Conservation (phyloP, 1,140 invertebrate genomes). For the Marisa cornuarietis region DNA sequence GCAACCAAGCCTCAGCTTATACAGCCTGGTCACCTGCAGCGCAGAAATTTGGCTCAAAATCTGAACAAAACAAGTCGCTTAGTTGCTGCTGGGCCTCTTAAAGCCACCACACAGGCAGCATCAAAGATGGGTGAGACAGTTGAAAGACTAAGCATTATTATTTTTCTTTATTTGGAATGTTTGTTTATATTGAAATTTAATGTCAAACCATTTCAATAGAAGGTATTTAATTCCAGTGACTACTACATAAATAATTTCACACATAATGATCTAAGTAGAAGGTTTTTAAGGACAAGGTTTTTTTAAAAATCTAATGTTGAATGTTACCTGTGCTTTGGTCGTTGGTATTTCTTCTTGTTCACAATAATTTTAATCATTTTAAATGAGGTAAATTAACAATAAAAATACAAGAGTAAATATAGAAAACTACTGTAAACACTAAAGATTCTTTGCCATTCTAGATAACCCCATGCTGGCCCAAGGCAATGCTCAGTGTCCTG, state of each 20-base stretch:
- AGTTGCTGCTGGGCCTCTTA: slow-evolving; percentile 13
- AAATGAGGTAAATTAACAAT: no score
- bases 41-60: background rate
- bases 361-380: no score
- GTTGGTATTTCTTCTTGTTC: no score
- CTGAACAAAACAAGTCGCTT: background rate
- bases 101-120: slow-evolving; percentile 1
- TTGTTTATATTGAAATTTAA: background rate
- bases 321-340: no score
- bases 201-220: background rate
- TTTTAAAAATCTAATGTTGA: no score
- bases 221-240: background rate
- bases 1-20: slow-evolving; percentile 31
- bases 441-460: background rate
- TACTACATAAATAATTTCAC: background rate
- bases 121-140: slow-evolving; percentile 11
- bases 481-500: slow-evolving; percentile 14
- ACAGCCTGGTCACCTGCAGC: slow-evolving; percentile 34
- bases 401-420: no score
- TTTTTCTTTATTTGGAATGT: background rate
- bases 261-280: background rate
- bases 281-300: no score
- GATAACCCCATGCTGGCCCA: background rate
- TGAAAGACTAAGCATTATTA: slow-evolving; percentile 4
- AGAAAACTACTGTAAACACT: no score